These are phyloP conservation scores for Scytalopus superciliaris DNA, from an alignment of 2,113 vertebrate species.

Conservation along the genomic window DNA sequence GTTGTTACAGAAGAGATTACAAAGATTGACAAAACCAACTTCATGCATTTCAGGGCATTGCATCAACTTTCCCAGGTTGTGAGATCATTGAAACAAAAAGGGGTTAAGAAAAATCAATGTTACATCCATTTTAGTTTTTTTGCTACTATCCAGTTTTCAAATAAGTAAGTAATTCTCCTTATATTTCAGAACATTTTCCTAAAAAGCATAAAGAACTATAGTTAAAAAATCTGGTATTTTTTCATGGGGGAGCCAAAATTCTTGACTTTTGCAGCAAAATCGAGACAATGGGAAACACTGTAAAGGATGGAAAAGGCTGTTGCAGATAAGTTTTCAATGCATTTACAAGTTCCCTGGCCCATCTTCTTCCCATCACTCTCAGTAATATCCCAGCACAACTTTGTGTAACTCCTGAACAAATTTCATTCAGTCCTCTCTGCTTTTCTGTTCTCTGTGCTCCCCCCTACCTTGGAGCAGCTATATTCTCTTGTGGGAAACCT, in stretches of 20 bases:
- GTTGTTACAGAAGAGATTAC: neutral
- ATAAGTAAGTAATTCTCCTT: neutral
- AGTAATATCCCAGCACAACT: neutral
- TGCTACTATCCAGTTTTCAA: neutral
- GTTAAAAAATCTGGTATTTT: neutral
- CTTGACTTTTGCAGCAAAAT: neutral
- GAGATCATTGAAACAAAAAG: neutral
- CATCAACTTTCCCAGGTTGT: neutral
- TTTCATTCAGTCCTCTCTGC: neutral
- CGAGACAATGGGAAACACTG: neutral
- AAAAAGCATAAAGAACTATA: neutral
- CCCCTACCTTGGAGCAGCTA: rapidly evolving
- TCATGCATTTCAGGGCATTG: neutral
- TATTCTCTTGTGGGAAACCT: neutral
- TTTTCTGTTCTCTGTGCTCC: neutral
- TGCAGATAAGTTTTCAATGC: neutral
- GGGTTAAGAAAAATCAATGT: neutral
- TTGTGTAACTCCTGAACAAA: neutral
- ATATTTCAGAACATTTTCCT: neutral
- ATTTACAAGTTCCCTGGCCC: neutral
- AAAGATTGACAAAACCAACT: neutral
- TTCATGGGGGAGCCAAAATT: neutral
- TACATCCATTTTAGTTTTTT: neutral
- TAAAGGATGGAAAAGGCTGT: neutral
- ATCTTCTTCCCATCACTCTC: neutral